These are phyloP conservation scores for Cordilura impudica DNA, from an alignment of 2,888 invertebrate genomes.

Conservation along the genomic window DNA sequence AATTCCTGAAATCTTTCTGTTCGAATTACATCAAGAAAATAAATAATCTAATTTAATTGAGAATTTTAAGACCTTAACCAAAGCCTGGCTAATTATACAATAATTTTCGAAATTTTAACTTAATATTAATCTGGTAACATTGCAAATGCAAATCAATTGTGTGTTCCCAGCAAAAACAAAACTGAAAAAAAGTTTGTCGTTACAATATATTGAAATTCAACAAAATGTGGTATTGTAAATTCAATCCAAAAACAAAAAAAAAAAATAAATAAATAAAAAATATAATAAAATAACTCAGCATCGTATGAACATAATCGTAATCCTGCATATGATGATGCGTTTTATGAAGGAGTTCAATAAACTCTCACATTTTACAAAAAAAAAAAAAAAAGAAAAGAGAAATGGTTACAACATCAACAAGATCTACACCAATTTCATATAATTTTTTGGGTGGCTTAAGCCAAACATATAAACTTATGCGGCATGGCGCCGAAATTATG, in stretches of 20 bases:
- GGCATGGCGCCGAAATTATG: slow-evolving; percentile 37
- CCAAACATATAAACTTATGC: not conserved
- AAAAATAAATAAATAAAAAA: slow-evolving; percentile 1
- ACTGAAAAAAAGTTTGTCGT: slow-evolving; percentile 49
- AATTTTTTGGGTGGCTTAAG: slow-evolving; percentile 8
- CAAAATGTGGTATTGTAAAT: slow-evolving; percentile 55
- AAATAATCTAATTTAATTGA: too few species aligned
- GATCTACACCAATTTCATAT: slow-evolving; percentile 27
- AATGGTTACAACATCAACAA: slow-evolving; percentile 45
- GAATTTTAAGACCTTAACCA: too few species aligned
- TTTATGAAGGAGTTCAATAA: slow-evolving; percentile 52
- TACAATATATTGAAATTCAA: slow-evolving; percentile 50
- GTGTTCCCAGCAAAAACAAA: not conserved
- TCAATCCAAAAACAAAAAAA: slow-evolving; percentile 29
- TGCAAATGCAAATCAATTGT: not conserved
- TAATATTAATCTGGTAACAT: slow-evolving; percentile 33
- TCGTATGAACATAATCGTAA: slow-evolving; percentile 53
- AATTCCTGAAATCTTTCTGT: too few species aligned
- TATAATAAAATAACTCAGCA: slow-evolving; percentile 26
- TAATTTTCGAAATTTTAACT: too few species aligned
- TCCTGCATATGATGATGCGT: slow-evolving; percentile 38
- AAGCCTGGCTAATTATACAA: too few species aligned
- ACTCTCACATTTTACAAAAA: slow-evolving; percentile 27
- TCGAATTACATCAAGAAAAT: too few species aligned
- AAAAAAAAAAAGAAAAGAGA: slow-evolving; percentile 18